Conservation (phyloP, 2,797 vertebrate genomes). For the Borostomias antarcticus region DNA sequence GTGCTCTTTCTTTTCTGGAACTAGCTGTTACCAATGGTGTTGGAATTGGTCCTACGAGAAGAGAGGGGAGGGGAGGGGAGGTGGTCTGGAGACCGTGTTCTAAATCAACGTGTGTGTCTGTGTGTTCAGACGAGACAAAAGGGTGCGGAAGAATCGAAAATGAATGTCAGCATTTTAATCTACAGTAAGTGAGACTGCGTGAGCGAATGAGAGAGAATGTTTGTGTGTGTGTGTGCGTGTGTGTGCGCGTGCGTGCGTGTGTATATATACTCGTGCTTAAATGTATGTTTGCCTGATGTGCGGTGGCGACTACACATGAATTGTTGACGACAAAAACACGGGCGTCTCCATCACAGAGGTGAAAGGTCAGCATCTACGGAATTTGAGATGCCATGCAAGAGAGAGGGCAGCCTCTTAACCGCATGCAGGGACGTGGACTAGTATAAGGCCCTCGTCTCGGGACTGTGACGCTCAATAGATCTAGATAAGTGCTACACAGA, state of each 20-base stretch:
- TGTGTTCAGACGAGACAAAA: slow-evolving; percentile 30
- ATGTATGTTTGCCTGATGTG: slow-evolving; percentile 2
- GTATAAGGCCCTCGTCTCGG: slow-evolving; percentile 40
- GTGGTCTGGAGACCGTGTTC: slow-evolving; percentile 22
- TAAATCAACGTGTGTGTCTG: slow-evolving; percentile 1
- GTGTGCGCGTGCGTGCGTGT: slow-evolving; percentile 21
- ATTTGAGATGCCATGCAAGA: slow-evolving; percentile 5
- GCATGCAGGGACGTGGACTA: slow-evolving; percentile 42
- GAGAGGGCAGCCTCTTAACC: slow-evolving; percentile 23
- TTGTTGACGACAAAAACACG: slow-evolving; percentile 25
- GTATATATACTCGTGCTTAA: slow-evolving; percentile 3
- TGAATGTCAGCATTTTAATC: slow-evolving; percentile 30
- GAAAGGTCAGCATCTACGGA: slow-evolving; percentile 20
- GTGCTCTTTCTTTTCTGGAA: slow-evolving; percentile 61
- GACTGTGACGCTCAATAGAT: slow-evolving; percentile 44
- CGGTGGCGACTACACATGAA: slow-evolving; percentile 32
- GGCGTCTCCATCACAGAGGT: slow-evolving; percentile 12
- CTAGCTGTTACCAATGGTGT: slow-evolving; percentile 43
- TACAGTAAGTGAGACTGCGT: slow-evolving; percentile 6
- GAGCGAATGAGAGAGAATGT: slow-evolving; percentile 13
- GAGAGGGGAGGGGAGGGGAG: slow-evolving; percentile 18
- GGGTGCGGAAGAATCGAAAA: slow-evolving; percentile 37
- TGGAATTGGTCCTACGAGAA: slow-evolving; percentile 26
- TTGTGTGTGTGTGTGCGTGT: slow-evolving; percentile 28
- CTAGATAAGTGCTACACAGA: slow-evolving; percentile 28